Evolutionary conservation across 2,113 vertebrate genomes (phyloP).

Genomic region (Orcinus orca): DNA sequence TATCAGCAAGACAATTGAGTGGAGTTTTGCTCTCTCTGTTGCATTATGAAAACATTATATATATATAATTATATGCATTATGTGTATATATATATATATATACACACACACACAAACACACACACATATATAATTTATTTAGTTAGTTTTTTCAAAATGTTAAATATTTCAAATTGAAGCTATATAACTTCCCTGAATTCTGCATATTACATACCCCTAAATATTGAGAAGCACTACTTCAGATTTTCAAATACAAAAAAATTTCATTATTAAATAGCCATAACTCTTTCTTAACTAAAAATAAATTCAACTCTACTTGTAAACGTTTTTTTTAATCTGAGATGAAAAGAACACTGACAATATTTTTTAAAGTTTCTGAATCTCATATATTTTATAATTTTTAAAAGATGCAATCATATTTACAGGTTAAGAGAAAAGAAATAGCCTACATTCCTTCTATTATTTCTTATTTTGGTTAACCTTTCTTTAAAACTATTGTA

Average conservation of each 20-base stretch:
- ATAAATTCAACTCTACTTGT: background rate
- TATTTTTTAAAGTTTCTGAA: background rate
- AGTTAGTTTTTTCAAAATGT: background rate
- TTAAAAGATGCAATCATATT: background rate
- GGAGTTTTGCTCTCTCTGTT: background rate
- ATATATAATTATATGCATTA: background rate
- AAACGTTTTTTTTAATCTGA: background rate
- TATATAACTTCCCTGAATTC: background rate
- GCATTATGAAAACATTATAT: background rate
- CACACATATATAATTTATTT: background rate
- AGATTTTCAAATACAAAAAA: slow-evolving; percentile 16
- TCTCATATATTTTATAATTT: background rate
- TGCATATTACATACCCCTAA: background rate
- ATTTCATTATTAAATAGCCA: background rate
- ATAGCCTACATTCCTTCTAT: background rate
- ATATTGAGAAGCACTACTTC: background rate
- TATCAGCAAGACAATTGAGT: background rate
- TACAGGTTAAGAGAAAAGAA: background rate
- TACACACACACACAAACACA: too few species aligned
- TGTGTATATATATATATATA: background rate
- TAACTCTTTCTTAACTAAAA: background rate
- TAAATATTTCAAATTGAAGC: background rate
- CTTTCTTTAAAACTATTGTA: background rate
- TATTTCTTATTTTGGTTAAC: slow-evolving; percentile 4
- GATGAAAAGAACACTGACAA: background rate